These are phyloP conservation scores for Platyscapa corneri DNA, from an alignment of 1,140 invertebrate species.

Conservation along the genomic window DNA sequence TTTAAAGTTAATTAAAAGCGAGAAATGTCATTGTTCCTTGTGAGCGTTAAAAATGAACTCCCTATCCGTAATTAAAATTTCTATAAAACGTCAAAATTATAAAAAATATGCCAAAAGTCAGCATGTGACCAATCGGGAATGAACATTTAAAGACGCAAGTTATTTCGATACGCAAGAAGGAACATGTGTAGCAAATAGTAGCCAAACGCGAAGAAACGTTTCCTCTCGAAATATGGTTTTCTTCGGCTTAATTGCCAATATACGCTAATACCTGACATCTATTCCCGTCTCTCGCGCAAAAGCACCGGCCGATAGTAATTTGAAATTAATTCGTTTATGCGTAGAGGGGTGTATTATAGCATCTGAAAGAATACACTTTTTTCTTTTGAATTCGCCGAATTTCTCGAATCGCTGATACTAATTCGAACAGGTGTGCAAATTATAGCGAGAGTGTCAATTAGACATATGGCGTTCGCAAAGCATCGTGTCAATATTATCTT, in stretches of 20 bases:
- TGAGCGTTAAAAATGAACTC: too few relatives aligned
- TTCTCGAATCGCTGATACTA: background rate
- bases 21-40: too few relatives aligned
- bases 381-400: background rate
- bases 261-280: background rate
- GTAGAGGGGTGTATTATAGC: background rate
- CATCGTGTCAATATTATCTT: background rate
- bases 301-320: background rate
- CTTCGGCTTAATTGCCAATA: background rate
- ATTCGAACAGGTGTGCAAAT: background rate
- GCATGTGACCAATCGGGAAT: too few relatives aligned
- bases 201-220: background rate
- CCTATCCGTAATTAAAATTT: too few relatives aligned
- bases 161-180: background rate
- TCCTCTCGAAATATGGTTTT: background rate
- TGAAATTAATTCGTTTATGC: background rate
- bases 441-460: background rate
- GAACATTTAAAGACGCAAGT: too few relatives aligned
- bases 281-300: background rate
- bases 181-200: background rate
- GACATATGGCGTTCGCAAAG: background rate
- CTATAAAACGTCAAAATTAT: too few relatives aligned
- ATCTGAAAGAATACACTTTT: background rate
- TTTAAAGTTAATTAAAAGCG: too few relatives aligned
- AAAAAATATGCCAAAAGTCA: too few relatives aligned